phyloP scores from a whole-genome alignment of 1,140 invertebrate genomes.

The Zeugodacus cucurbitae region DNA sequence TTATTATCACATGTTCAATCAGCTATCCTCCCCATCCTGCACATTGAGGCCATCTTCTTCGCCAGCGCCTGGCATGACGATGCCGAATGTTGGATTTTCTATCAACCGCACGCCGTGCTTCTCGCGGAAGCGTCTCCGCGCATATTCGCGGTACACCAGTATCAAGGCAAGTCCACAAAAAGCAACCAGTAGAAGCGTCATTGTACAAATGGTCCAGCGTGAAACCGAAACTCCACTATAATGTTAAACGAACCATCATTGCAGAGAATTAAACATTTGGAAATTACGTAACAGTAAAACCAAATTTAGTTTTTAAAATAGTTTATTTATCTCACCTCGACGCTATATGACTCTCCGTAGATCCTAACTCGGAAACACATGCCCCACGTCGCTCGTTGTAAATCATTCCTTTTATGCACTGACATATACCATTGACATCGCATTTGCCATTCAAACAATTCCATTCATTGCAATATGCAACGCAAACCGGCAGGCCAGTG shows the following conservation, averaged over 20 bases:
- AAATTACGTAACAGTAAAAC: no score
- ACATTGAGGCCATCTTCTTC: conserved; percentile 43
- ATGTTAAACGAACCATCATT: not conserved
- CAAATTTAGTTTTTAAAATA: no score
- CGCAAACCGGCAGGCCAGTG: conserved; percentile 39
- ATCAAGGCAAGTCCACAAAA: conserved; percentile 50
- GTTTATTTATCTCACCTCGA: conserved; percentile 17
- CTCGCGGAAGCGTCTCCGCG: conserved; percentile 44
- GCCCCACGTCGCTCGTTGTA: conserved; percentile 36
- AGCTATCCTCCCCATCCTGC: conserved; percentile 35
- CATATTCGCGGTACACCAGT: conserved; percentile 51
- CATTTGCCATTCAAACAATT: conserved; percentile 41
- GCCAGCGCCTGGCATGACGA: conserved; percentile 50
- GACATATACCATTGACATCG: not conserved
- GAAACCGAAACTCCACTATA: conserved; percentile 35
- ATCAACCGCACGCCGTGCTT: conserved; percentile 53
- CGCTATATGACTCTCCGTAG: not conserved
- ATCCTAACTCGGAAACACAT: conserved; percentile 16
- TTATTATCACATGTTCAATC: not conserved
- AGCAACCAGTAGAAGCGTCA: conserved; percentile 44
- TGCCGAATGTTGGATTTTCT: conserved; percentile 60
- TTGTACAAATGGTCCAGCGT: conserved; percentile 40
- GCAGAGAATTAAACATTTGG: not conserved
- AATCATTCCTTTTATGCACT: conserved; percentile 13
- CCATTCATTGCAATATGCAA: conserved; percentile 45